These are phyloP conservation scores for Brachyhypopomus occidentalis DNA, from an alignment of 2,113 vertebrate genomes.

Conservation along the genomic window DNA sequence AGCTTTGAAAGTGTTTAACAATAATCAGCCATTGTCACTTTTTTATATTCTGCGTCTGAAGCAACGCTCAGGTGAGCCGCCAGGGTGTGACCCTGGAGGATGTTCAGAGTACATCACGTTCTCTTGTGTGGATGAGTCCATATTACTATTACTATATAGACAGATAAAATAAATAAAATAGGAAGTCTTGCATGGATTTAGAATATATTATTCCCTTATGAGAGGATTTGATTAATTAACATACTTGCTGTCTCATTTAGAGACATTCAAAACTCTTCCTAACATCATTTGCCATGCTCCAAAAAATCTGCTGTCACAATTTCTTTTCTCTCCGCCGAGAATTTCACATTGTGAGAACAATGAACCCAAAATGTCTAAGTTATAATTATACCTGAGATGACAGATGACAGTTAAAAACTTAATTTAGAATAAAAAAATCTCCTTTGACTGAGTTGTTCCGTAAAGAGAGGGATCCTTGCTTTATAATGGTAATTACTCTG, in stretches of 20 bases:
- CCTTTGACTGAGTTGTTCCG: conserved; percentile 99
- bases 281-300: conserved; percentile 63
- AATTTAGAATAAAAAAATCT: conserved; percentile 96
- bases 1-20: neutral
- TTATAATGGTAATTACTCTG: conserved; percentile 99
- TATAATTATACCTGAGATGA: conserved; percentile 99
- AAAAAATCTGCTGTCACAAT: conserved; percentile 75
- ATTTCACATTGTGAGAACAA: conserved; percentile 84
- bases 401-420: conserved; percentile 99
- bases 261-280: conserved; percentile 74
- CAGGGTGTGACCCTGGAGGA: neutral
- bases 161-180: conserved; percentile 73
- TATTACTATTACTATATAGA: conserved; percentile 67
- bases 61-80: neutral
- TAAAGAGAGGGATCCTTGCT: conserved; percentile 99
- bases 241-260: conserved; percentile 74
- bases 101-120: neutral
- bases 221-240: conserved; percentile 75
- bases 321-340: conserved; percentile 73
- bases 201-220: conserved; percentile 71
- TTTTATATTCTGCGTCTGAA: neutral
- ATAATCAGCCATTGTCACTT: neutral
- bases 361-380: conserved; percentile 97
- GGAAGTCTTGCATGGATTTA: conserved; percentile 68
- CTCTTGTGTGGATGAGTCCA: conserved; percentile 53